Percentiles rank a stretch among this genome's conserved stretches.
Conservation (phyloP, 2,113 vertebrate genomes). For the Callopanchax toddi region DNA sequence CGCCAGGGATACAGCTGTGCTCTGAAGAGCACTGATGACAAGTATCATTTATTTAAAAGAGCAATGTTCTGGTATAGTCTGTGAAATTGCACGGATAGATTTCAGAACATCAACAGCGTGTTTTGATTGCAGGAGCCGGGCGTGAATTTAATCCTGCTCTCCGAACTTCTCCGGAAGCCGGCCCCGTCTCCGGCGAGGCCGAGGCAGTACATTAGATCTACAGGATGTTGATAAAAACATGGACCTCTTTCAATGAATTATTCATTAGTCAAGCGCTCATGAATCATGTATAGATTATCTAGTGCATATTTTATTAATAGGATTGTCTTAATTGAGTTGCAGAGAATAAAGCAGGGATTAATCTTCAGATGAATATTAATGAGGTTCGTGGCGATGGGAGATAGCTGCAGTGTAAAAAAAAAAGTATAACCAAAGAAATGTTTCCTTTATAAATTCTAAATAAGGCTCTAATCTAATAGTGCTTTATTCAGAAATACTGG, state of each 20-base stretch:
- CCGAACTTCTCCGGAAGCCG: constrained; percentile 14
- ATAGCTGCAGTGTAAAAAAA: constrained; percentile 34
- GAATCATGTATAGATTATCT: constrained; percentile 81
- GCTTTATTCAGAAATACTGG: constrained; percentile 27
- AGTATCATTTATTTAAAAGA: constrained; percentile 62
- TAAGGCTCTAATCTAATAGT: constrained; percentile 38
- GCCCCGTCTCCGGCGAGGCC: constrained; percentile 25
- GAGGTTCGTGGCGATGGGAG: constrained; percentile 42
- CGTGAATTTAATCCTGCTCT: constrained; percentile 42
- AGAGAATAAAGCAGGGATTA: constrained; percentile 77
- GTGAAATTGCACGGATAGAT: constrained; percentile 50
- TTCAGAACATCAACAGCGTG: constrained; percentile 40
- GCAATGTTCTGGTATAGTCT: constrained; percentile 22
- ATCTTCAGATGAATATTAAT: constrained; percentile 79
- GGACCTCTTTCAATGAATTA: constrained; percentile 71
- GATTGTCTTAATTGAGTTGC: constrained; percentile 81
- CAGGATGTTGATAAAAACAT: constrained; percentile 72
- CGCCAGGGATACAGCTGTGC: constrained; percentile 44
- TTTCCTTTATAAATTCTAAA: constrained; percentile 36
- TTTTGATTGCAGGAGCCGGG: constrained; percentile 33
- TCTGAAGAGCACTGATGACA: constrained; percentile 54
- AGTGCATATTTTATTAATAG: constrained; percentile 82
- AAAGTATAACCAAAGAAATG: constrained; percentile 41
- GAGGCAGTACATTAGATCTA: constrained; percentile 55
- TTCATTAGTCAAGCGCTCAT: constrained; percentile 72